Base-by-base conservation (phyloP, 2,797 vertebrate species). In the Xenopus petersii region DNA sequence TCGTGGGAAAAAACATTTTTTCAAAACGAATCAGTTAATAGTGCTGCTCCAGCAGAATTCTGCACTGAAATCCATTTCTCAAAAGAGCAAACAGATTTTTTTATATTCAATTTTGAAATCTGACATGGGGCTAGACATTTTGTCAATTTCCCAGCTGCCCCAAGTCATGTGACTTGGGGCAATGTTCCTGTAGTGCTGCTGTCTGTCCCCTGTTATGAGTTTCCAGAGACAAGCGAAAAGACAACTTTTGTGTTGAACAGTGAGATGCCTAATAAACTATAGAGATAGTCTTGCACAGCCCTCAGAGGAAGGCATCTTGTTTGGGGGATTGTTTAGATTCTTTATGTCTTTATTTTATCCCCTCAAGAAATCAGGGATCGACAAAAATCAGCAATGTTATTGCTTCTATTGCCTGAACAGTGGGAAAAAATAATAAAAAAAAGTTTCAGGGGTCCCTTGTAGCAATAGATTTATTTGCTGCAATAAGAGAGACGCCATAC, bases 191-290 rank as follows among this genome's bases (percentile, higher is more conserved):
- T 51, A 59, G 48, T n/a, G 9, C 61, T 62, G 1, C 64, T 49
- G 17, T 12, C 67, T 47, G 46, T 79, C 62, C 69, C 71, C 65
- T 70, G 54, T 74, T 79, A 79, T 74, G 77, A 74, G 65, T 73
- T 78, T 70, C 66, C 49, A 60, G 76, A 77, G 75, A 74, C 71
- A 66, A 59, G 10, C 36, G 4, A 79, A 80, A 60, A 74, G 21
- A 1, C 56, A 13, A 81, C 1, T 47, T 64, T 12, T 58, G 79
- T 73, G 48, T 73, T 82, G 21, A 66, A 24, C 2, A 17, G 5
- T 56, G n/a, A 71, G 56, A 30, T 73, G 64, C 15, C 63, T 71
- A 3, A 66, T 80, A 73, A 76, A 70, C 61, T 61, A 26, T 68
- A 79, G 60, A 46, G 26, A 60, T 36, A 17, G 15, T 70, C 26